Evolutionary conservation across 2,113 vertebrate species (phyloP).

Genomic region (Apistogramma diplotaenia): DNA sequence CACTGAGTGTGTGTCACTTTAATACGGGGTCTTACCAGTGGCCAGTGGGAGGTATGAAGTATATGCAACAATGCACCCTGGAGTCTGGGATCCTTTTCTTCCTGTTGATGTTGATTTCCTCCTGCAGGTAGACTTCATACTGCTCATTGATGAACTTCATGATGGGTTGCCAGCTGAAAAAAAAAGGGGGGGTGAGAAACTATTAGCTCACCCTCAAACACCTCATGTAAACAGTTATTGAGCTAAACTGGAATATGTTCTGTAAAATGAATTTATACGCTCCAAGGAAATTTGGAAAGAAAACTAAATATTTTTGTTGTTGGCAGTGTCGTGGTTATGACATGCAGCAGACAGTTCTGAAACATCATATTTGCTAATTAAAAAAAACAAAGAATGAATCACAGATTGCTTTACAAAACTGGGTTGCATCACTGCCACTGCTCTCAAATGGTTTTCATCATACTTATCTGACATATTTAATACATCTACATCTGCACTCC

Average conservation of each 20-base stretch:
- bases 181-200: neutral
- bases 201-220: neutral
- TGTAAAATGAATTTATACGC: neutral
- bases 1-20: neutral
- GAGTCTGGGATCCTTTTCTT: conserved; percentile 96
- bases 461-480: too few species aligned
- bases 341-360: neutral
- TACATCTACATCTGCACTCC: too few species aligned
- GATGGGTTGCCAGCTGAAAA: conserved; percentile 93
- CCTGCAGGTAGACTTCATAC: conserved; percentile 96
- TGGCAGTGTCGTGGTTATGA: neutral
- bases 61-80: conserved; percentile 97
- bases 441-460: too few species aligned
- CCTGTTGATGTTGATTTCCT: conserved; percentile 93
- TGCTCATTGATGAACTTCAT: conserved; percentile 99
- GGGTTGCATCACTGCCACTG: too few species aligned
- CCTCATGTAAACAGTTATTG: neutral
- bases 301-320: neutral
- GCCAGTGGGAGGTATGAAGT: conserved; percentile 97
- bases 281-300: neutral
- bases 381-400: too few species aligned
- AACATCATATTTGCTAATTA: neutral
- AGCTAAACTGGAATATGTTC: neutral
- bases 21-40: conserved; percentile 81
- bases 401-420: too few species aligned